Conservation (phyloP, 2,888 invertebrate genomes). For the Ceramica pisi region DNA sequence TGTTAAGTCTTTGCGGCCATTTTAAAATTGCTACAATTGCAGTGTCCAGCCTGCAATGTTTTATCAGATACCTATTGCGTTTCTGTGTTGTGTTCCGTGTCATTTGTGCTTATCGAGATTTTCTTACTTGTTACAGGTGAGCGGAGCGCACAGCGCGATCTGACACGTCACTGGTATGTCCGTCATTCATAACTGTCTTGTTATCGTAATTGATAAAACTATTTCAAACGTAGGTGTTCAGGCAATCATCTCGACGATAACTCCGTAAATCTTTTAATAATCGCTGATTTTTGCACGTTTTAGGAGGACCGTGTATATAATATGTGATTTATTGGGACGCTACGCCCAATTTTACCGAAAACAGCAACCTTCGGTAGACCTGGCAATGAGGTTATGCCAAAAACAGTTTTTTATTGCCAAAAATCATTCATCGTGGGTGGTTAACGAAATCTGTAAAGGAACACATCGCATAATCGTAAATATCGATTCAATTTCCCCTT, state of each 20-base stretch:
- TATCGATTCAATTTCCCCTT: conserved; percentile 60
- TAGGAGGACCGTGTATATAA: conserved; percentile 37
- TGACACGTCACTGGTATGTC: conserved; percentile 57
- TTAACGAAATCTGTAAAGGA: conserved; percentile 62
- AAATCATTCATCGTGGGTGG: conserved; percentile 73
- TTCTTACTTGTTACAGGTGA: conserved; percentile 79
- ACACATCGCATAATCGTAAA: conserved; percentile 61
- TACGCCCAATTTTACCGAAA: conserved; percentile 69
- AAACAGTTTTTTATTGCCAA: conserved; percentile 71
- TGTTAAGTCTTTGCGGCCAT: conserved; percentile 24
- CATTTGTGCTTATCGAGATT: conserved; percentile 51
- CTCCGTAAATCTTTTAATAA: conserved; percentile 43
- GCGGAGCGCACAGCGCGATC: conserved; percentile 48
- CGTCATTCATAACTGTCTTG: conserved; percentile 50
- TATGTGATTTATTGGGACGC: conserved; percentile 67
- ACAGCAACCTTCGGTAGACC: conserved; percentile 63
- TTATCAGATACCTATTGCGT: conserved; percentile 20
- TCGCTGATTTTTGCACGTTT: conserved; percentile 37
- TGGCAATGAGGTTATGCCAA: conserved; percentile 74
- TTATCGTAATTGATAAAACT: conserved; percentile 46
- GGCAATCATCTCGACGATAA: conserved; percentile 41
- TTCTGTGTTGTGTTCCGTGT: conserved; percentile 14
- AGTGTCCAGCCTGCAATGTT: conserved; percentile 22
- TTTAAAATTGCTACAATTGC: conserved; percentile 30
- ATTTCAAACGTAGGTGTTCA: conserved; percentile 59